Percentiles rank a stretch among this genome's conserved stretches.
phyloP scores from a whole-genome alignment of 2,888 invertebrate species.

The Lepidochrysops patricia region DNA sequence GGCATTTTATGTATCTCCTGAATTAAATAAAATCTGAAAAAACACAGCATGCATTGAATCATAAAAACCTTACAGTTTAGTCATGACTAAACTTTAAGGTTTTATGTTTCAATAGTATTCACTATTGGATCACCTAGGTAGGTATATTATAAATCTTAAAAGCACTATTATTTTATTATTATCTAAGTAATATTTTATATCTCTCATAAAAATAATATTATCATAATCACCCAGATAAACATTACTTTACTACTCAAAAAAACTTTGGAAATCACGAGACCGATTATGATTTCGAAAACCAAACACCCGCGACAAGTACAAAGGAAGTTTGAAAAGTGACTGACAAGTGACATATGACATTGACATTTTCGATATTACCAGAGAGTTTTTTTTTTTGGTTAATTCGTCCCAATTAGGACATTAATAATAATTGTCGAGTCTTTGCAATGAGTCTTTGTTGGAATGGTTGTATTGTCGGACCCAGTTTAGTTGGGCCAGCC shows the following conservation, averaged over 20 bases:
- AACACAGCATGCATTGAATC: too few species aligned
- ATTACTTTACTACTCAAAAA: neutral
- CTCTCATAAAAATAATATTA: too few species aligned
- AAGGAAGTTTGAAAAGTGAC: neutral
- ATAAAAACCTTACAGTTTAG: too few species aligned
- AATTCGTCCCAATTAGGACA: too few species aligned
- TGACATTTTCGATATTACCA: neutral
- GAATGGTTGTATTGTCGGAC: too few species aligned
- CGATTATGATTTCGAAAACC: neutral
- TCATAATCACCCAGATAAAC: constrained; percentile 7
- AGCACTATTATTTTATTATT: too few species aligned
- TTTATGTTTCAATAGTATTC: neutral
- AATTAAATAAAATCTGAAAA: neutral
- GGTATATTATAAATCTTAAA: too few species aligned
- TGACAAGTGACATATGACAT: constrained; percentile 1
- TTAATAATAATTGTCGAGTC: too few species aligned
- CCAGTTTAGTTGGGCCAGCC: too few species aligned
- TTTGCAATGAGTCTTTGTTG: too few species aligned
- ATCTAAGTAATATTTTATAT: too few species aligned
- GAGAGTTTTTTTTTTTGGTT: neutral
- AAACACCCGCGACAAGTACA: constrained; percentile 11
- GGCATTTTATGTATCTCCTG: constrained; percentile 16
- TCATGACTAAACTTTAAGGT: neutral
- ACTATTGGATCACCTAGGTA: neutral
- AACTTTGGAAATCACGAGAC: constrained; percentile 14